Conservation (phyloP, 92 coral and sea anemone species). For the Scolanthus callimorphus region DNA sequence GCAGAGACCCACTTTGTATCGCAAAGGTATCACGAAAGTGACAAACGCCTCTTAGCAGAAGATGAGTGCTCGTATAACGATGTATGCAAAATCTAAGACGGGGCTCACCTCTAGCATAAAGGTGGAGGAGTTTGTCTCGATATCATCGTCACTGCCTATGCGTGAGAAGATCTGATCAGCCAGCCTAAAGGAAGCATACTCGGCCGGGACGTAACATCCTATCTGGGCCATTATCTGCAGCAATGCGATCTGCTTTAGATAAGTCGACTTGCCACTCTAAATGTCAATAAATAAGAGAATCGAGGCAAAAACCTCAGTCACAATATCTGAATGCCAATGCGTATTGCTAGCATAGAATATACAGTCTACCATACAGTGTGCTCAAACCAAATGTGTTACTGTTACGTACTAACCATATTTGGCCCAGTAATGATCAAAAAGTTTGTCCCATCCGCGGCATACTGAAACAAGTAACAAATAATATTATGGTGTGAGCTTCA, state of each 20-base stretch:
- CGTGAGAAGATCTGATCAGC: slow-evolving; percentile 93
- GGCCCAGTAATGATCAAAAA: slow-evolving; percentile 90
- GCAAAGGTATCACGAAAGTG: too few relatives aligned
- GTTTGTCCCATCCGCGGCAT: slow-evolving; percentile 92
- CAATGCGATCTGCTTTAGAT: slow-evolving; percentile 86
- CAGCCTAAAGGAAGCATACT: slow-evolving; percentile 88
- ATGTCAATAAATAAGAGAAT: too few relatives aligned
- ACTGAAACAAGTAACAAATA: too few relatives aligned
- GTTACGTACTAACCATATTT: slow-evolving; percentile 97
- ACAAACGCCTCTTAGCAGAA: too few relatives aligned
- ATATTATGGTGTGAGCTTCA: too few relatives aligned
- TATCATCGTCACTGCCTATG: slow-evolving; percentile 98
- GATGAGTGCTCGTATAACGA: too few relatives aligned
- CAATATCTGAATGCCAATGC: too few relatives aligned
- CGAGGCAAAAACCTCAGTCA: background rate
- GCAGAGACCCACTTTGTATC: too few relatives aligned
- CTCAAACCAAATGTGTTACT: too few relatives aligned
- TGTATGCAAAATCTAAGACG: too few relatives aligned
- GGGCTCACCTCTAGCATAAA: slow-evolving; percentile 82
- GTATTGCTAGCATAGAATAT: too few relatives aligned
- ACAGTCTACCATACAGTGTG: too few relatives aligned
- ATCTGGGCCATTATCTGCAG: slow-evolving; percentile 99
- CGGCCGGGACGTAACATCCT: slow-evolving; percentile 96
- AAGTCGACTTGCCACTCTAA: slow-evolving; percentile 98
- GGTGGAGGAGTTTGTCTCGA: slow-evolving; percentile 96